These are phyloP conservation scores for Orthosia gracilis DNA, from an alignment of 2,888 invertebrate species.

Conservation along the genomic window DNA sequence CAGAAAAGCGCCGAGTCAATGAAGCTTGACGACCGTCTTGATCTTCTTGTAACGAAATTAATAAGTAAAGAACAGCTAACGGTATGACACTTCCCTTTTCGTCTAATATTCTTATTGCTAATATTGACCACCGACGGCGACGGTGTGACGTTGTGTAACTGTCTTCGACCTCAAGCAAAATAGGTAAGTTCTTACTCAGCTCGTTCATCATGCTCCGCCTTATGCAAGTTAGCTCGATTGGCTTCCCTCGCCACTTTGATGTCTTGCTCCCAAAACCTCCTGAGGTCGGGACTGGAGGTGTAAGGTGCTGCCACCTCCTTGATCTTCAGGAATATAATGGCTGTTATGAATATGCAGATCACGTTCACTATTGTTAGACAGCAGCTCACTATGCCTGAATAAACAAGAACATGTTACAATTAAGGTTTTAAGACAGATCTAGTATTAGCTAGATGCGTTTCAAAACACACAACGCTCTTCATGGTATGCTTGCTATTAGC, in stretches of 20 bases:
- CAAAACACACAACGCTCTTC: too few relatives aligned
- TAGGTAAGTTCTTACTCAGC: conserved; percentile 78
- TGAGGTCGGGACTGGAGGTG: conserved; percentile 94
- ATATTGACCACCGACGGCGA: too few relatives aligned
- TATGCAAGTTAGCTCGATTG: conserved; percentile 92
- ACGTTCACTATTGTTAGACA: conserved; percentile 96
- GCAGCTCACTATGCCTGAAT: conserved; percentile 93
- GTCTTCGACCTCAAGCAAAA: not conserved
- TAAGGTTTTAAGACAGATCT: too few relatives aligned
- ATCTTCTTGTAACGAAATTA: too few relatives aligned
- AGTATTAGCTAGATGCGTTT: too few relatives aligned
- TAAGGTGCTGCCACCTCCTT: conserved; percentile 96
- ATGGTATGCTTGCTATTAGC: too few relatives aligned
- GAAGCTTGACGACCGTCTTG: too few relatives aligned
- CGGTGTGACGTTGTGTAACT: not conserved
- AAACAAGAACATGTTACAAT: not conserved
- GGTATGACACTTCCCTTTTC: too few relatives aligned
- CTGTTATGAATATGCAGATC: conserved; percentile 95
- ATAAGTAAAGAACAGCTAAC: too few relatives aligned
- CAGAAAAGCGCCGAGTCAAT: too few relatives aligned
- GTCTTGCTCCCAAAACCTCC: conserved; percentile 95
- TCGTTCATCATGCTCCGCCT: conserved; percentile 90
- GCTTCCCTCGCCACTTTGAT: conserved; percentile 94
- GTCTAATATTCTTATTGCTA: too few relatives aligned
- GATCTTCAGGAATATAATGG: conserved; percentile 95